Evolutionary conservation across 2,888 invertebrate genomes (phyloP).

Genomic region (Quadroppia sp.): DNA sequence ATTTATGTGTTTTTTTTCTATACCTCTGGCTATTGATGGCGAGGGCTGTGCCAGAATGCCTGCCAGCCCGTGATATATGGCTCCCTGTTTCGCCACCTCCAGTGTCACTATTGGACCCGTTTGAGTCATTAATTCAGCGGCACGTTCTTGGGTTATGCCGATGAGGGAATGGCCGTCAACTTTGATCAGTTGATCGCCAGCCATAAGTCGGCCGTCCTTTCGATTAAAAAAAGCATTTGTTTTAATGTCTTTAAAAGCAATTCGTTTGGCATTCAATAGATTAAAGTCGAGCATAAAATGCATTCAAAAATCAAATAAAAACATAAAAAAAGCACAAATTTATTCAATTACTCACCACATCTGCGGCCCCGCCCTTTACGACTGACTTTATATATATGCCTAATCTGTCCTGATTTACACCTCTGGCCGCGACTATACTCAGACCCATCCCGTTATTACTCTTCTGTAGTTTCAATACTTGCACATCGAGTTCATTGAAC

Average conservation of each 20-base stretch:
- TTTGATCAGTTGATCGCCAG: constrained; percentile 92
- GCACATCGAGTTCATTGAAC: constrained; percentile 63
- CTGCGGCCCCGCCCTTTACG: constrained; percentile 67
- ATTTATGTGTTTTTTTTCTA: constrained; percentile 3
- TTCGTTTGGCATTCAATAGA: neutral
- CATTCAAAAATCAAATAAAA: neutral
- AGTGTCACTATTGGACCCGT: constrained; percentile 90
- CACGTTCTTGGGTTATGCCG: constrained; percentile 71
- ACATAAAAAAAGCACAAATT: neutral
- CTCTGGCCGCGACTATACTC: constrained; percentile 96
- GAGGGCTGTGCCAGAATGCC: constrained; percentile 86
- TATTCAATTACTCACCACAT: constrained; percentile 52
- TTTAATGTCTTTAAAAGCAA: constrained; percentile 4
- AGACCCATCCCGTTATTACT: constrained; percentile 95
- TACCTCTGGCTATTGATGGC: constrained; percentile 72
- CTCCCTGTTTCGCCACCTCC: constrained; percentile 96
- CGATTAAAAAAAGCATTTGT: constrained; percentile 44
- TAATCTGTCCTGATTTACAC: constrained; percentile 67
- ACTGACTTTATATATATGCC: constrained; percentile 99
- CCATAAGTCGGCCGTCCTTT: constrained; percentile 84
- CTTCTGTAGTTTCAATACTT: constrained; percentile 83
- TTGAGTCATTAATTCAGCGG: constrained; percentile 89
- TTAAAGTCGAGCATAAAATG: neutral
- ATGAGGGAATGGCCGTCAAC: constrained; percentile 95
- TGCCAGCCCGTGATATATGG: constrained; percentile 91